Conservation (phyloP, 2,888 invertebrate genomes). For the Carcina quercana region DNA sequence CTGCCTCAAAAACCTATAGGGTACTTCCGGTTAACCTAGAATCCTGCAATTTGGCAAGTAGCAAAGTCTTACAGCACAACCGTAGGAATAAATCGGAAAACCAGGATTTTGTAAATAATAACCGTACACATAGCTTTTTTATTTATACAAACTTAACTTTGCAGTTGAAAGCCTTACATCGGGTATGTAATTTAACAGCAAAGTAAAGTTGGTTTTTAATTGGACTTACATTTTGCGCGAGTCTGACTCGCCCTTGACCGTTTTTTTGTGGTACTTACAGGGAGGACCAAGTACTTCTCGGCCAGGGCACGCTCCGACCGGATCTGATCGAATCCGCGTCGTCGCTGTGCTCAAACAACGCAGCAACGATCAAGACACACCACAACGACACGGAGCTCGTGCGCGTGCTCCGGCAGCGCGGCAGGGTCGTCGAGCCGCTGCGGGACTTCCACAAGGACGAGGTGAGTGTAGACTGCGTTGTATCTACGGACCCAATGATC, state of each 20-base stretch:
- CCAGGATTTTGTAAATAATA: background rate
- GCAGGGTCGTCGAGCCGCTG: slow-evolving; percentile 97
- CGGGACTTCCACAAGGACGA: slow-evolving; percentile 99
- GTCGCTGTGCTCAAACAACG: slow-evolving; percentile 86
- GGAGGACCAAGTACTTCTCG: slow-evolving; percentile 93
- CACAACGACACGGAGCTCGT: slow-evolving; percentile 99
- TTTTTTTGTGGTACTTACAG: no score
- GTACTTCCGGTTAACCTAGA: no score
- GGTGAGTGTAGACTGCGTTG: slow-evolving; percentile 68
- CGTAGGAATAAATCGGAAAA: background rate
- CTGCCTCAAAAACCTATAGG: no score
- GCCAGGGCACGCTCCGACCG: slow-evolving; percentile 96
- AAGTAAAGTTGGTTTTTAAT: background rate
- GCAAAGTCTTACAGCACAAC: background rate
- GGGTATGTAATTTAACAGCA: no score
- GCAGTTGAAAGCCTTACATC: no score
- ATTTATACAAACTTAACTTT: no score
- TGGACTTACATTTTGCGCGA: no score
- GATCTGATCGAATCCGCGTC: slow-evolving; percentile 99
- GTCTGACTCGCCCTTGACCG: no score
- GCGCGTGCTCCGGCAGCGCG: slow-evolving; percentile 80
- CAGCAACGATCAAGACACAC: slow-evolving; percentile 98
- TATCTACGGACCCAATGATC: no score
- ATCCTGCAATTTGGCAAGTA: background rate
- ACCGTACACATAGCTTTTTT: no score